phyloP scores from a whole-genome alignment of 2,888 invertebrate species.

The Aspidapion aeneum region DNA sequence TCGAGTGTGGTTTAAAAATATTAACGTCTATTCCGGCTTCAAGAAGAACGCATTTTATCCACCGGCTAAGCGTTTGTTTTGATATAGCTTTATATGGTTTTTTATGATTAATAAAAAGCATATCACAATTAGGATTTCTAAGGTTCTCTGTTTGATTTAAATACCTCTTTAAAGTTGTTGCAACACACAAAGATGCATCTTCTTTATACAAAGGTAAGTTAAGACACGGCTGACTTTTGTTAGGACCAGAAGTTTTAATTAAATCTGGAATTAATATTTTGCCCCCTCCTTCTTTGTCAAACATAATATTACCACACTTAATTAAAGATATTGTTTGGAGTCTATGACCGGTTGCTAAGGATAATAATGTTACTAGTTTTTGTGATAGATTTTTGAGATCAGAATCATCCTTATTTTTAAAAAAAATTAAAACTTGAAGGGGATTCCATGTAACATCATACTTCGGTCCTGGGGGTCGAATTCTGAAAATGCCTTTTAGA shows the following conservation, averaged over 20 bases:
- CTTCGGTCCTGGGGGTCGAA: slow-evolving; percentile 23
- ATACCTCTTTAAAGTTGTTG: slow-evolving; percentile 8
- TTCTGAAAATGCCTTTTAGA: slow-evolving; percentile 23
- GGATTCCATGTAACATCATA: slow-evolving; percentile 29
- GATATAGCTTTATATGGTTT: slow-evolving; percentile 22
- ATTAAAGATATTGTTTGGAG: slow-evolving; percentile 27
- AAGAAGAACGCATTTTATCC: no score
- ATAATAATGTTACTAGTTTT: slow-evolving; percentile 29
- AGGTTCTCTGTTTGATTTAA: slow-evolving; percentile 6
- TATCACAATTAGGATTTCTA: not conserved
- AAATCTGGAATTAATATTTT: no score
- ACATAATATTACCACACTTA: no score
- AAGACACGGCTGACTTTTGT: slow-evolving; percentile 6
- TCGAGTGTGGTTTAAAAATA: no score
- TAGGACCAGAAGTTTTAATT: no score
- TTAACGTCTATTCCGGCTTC: no score
- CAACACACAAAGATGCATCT: no score
- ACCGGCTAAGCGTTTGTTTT: no score
- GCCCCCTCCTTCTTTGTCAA: no score
- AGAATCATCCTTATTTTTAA: no score
- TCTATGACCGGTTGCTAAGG: slow-evolving; percentile 29
- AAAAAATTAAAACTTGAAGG: no score
- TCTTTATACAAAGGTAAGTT: no score
- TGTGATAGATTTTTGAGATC: slow-evolving; percentile 15
- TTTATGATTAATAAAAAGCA: slow-evolving; percentile 19